Conservation (phyloP, 2,888 invertebrate species). For the Drosophila paranaensis region DNA sequence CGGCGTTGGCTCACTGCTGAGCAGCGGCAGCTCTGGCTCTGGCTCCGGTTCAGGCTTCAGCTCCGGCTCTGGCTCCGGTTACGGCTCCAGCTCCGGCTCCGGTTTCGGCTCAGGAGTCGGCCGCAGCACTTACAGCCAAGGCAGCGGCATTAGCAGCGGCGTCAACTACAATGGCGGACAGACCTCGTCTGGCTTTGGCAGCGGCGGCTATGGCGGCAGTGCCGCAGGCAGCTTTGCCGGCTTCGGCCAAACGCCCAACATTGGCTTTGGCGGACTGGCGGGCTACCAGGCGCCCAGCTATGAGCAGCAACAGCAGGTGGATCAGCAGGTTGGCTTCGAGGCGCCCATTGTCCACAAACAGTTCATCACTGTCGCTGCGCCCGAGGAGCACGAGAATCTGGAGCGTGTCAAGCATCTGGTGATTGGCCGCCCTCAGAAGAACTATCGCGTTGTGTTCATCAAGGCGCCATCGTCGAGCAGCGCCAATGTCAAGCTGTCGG, state of each 20-base stretch:
- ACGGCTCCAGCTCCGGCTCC: background rate
- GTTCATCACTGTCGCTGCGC: constrained; percentile 82
- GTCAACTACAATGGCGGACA: constrained; percentile 21
- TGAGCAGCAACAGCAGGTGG: constrained; percentile 58
- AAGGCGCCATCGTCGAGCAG: constrained; percentile 81
- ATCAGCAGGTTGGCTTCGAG: constrained; percentile 63
- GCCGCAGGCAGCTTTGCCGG: constrained; percentile 38
- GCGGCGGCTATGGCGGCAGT: constrained; percentile 21
- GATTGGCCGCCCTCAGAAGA: constrained; percentile 82
- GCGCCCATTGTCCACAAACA: constrained; percentile 81
- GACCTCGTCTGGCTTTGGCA: constrained; percentile 20
- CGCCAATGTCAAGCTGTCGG: constrained; percentile 78
- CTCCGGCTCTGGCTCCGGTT: constrained; percentile 6
- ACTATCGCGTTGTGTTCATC: constrained; percentile 83
- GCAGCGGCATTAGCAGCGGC: constrained; percentile 6
- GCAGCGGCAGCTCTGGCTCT: constrained; percentile 31
- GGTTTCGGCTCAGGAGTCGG: too few species aligned
- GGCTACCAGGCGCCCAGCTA: constrained; percentile 63
- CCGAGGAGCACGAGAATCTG: constrained; percentile 80
- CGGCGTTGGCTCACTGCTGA: constrained; percentile 62
- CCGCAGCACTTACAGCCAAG: constrained; percentile 13
- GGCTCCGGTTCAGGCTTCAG: background rate
- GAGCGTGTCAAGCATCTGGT: constrained; percentile 79
- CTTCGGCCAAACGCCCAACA: constrained; percentile 58
- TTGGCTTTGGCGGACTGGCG: constrained; percentile 60